A percentile compares a stretch with the other conserved stretches of the same genome.
phyloP scores from a whole-genome alignment of 1,140 invertebrate species.

The Trachelipus rathkii region DNA sequence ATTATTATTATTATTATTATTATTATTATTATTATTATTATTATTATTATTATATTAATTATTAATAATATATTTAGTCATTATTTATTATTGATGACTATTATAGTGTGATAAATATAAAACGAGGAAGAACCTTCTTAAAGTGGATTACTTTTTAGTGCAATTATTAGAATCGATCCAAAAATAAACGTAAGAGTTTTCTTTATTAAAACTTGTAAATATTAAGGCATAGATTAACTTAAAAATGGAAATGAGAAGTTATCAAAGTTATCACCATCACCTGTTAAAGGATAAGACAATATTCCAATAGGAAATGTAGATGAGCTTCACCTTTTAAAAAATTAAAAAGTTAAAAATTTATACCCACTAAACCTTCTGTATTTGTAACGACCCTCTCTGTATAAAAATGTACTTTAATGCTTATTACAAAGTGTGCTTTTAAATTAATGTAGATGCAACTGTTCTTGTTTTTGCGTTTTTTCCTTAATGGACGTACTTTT shows the following conservation, averaged over 20 bases:
- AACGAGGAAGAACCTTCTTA: no score
- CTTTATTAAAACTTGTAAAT: constrained; percentile 1
- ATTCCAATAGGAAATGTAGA: constrained; percentile 8
- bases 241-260: neutral
- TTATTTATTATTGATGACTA: no score
- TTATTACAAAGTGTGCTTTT: constrained; percentile 40
- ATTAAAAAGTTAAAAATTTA: constrained; percentile 18
- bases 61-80: no score
- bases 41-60: no score
- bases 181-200: neutral
- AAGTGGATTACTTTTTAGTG: no score
- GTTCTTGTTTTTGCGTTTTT: constrained; percentile 44
- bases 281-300: neutral
- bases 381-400: constrained; percentile 41
- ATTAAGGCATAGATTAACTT: neutral
- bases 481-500: constrained; percentile 44
- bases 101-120: no score
- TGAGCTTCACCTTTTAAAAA: neutral
- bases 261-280: neutral
- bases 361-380: constrained; percentile 38
- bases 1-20: no score
- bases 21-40: no score
- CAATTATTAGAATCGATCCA: neutral
- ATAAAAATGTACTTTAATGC: constrained; percentile 44
- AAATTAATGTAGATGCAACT: constrained; percentile 45